phyloP scores from a whole-genome alignment of 2,113 vertebrate species.

The Neoarius graeffei region DNA sequence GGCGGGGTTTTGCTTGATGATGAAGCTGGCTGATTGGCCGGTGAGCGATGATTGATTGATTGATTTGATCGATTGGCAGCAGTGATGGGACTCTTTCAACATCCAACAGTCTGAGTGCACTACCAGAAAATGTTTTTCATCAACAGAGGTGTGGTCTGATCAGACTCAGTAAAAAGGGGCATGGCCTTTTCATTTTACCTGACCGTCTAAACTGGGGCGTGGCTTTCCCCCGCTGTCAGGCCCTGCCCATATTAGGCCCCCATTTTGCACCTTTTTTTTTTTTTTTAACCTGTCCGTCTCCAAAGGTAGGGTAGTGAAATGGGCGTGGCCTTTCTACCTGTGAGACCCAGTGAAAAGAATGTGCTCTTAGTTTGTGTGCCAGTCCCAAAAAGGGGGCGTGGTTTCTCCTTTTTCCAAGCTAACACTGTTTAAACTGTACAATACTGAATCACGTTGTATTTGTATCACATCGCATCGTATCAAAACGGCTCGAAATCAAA shows the following conservation, averaged over 20 bases:
- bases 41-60: background rate
- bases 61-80: background rate
- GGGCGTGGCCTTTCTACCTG: background rate
- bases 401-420: background rate
- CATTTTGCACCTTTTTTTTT: background rate
- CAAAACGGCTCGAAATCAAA: background rate
- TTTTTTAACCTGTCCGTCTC: background rate
- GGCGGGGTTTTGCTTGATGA: constrained; percentile 50
- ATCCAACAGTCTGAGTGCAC: constrained; percentile 20
- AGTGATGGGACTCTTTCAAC: constrained; percentile 7
- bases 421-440: background rate
- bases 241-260: background rate
- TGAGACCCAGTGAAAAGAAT: background rate
- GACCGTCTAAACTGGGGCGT: background rate
- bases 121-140: background rate
- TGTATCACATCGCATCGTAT: background rate
- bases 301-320: background rate
- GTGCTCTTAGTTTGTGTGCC: constrained; percentile 4
- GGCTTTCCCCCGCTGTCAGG: background rate
- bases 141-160: background rate
- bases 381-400: background rate
- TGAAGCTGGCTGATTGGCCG: constrained; percentile 65
- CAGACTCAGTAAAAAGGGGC: background rate
- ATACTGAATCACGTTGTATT: background rate
- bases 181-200: background rate